Base-by-base conservation (phyloP, 1,140 invertebrate species). In the Drosophila subpulchrella region DNA sequence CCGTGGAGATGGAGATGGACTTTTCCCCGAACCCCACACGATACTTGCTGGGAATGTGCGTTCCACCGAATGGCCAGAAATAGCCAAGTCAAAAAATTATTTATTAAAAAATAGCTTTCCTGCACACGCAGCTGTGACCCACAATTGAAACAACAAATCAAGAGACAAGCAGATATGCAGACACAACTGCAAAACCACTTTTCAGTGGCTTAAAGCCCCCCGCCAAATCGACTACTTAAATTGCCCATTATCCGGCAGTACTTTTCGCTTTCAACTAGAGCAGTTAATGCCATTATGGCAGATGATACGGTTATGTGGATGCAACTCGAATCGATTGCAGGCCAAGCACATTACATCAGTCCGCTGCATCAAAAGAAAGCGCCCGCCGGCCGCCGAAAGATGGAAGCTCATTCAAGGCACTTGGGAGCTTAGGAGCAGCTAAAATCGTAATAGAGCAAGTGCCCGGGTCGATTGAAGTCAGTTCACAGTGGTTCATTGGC, bases 41-140 rank as follows among this genome's bases (percentile, higher is more conserved):
- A 30, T 20, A 47, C 67, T 56, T 68, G 53, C 68, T 85, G 74
- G 63, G 62, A 71, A 41, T 80, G 47, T 78, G 67, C 44, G 73
- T 77, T 75, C 55, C 62, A 20, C 67, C 63, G 53, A 76, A 27
- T 12, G 46, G 47, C 59, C 59, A 62, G 41, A 85, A 67, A 71
- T 62, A 61, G 46, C 17, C 39, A 44, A 32, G 15, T 53, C 62
- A 48, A 46, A 61, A 54, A 81, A n/a, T n/a, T n/a, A n/a, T n/a
- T n/a, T n/a, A n/a, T n/a, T 38, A 48, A 78, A 67, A 67, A 53
- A 59, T 65, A 34, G 4, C 11, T 39, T 13, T 61, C 59, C 72
- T 63, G 68, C 68, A 75, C 51, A 80, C 72, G 78, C 60, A 62
- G 61, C 38, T 62, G 46, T 81, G 76, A 81, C 77, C 81, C 62